Conservation (phyloP, 2,888 invertebrate species). For the Stenchaetothrips biformis region DNA sequence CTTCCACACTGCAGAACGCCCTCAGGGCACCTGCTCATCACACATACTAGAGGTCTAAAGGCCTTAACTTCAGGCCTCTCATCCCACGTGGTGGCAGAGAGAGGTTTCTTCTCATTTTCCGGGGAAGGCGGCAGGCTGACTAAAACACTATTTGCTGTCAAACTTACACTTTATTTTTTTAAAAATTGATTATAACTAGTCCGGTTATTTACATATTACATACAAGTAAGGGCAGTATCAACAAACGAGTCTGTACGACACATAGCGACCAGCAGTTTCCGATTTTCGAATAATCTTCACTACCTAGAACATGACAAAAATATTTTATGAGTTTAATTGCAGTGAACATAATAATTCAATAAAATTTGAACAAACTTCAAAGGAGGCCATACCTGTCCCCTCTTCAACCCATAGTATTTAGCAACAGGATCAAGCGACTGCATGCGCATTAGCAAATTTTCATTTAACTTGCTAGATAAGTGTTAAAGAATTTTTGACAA, state of each 20-base stretch:
- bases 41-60: no score
- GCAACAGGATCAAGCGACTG: constrained; percentile 98
- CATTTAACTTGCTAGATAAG: background rate
- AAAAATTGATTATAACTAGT: background rate
- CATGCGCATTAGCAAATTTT: constrained; percentile 85
- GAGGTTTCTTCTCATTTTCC: no score
- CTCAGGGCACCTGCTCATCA: no score
- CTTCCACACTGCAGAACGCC: no score
- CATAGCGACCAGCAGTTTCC: background rate
- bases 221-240: background rate
- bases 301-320: background rate
- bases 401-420: constrained; percentile 94
- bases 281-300: background rate
- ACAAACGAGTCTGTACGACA: background rate
- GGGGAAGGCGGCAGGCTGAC: no score
- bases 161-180: no score
- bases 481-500: background rate
- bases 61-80: no score
- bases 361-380: background rate
- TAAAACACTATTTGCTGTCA: no score
- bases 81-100: no score
- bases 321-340: background rate
- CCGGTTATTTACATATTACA: background rate
- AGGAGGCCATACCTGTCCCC: constrained; percentile 74
- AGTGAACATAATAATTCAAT: background rate